phyloP scores from a whole-genome alignment of 2,113 vertebrate species.

The Edolisoma coerulescens region DNA sequence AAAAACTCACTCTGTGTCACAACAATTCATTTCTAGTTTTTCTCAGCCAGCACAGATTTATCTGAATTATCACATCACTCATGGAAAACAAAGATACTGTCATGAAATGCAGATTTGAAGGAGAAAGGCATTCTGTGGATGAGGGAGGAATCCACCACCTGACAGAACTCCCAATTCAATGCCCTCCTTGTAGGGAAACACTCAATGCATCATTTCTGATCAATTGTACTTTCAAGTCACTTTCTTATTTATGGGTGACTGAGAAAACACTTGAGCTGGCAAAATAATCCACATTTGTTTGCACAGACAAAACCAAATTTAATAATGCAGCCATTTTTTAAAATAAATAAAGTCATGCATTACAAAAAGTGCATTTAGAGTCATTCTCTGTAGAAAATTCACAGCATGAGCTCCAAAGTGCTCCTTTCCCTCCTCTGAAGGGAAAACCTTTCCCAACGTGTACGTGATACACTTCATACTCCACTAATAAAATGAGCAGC shows the following conservation, averaged over 20 bases:
- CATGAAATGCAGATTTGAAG: not conserved
- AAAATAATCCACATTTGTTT: conserved; percentile 44
- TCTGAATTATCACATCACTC: not conserved
- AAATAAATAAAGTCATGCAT: not conserved
- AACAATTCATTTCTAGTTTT: not conserved
- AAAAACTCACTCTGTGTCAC: not conserved
- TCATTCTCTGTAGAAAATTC: not conserved
- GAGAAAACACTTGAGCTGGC: conserved; percentile 28
- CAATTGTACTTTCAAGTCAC: not conserved
- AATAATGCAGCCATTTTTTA: not conserved
- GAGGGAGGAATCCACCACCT: not conserved
- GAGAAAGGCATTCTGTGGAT: not conserved
- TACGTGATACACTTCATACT: not conserved
- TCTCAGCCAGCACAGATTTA: not conserved
- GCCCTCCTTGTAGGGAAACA: not conserved
- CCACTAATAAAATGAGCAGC: not conserved
- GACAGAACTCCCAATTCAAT: not conserved
- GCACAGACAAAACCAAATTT: conserved; percentile 1
- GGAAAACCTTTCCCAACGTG: not conserved
- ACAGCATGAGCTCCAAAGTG: not conserved
- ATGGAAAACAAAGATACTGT: not conserved
- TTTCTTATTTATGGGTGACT: conserved; percentile 25
- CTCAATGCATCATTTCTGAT: conserved; percentile 14
- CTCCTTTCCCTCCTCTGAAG: not conserved
- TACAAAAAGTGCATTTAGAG: not conserved